A percentile compares a stretch with the other conserved stretches of the same genome.
phyloP scores from a whole-genome alignment of 2,797 vertebrate species.

The Artibeus lituratus region DNA sequence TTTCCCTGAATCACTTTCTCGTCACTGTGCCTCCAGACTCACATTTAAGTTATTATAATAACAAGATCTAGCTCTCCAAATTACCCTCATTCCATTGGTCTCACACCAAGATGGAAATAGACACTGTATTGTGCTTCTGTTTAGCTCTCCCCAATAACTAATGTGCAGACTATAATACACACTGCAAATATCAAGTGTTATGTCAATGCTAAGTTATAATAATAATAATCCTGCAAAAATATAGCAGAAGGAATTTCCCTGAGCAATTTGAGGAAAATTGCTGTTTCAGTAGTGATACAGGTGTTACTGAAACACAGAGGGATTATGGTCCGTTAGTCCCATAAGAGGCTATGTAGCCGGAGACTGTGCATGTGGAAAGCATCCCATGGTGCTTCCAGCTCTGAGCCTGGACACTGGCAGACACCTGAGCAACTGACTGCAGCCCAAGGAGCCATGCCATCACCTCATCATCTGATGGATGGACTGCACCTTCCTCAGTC shows the following conservation, averaged over 20 bases:
- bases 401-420: neutral
- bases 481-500: neutral
- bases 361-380: neutral
- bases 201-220: conserved; percentile 70
- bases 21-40: neutral
- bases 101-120: conserved; percentile 59
- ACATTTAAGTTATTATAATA: conserved; percentile 47
- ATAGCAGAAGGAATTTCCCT: conserved; percentile 50
- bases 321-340: neutral
- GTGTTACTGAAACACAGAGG: conserved; percentile 40
- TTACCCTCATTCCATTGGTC: conserved; percentile 54
- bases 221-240: conserved; percentile 68
- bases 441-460: neutral
- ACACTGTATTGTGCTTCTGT: conserved; percentile 25
- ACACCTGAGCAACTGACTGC: accelerated
- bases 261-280: conserved; percentile 60
- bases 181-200: conserved; percentile 57
- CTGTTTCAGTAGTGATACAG: conserved; percentile 34
- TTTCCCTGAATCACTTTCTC: neutral
- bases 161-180: conserved; percentile 28
- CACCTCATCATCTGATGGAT: neutral
- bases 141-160: conserved; percentile 62
- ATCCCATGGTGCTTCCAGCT: accelerated
- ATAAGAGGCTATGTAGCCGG: neutral
- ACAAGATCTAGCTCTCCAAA: conserved; percentile 37